Base-by-base conservation (phyloP, 2,888 invertebrate genomes). In the Drosophila koepferae region DNA sequence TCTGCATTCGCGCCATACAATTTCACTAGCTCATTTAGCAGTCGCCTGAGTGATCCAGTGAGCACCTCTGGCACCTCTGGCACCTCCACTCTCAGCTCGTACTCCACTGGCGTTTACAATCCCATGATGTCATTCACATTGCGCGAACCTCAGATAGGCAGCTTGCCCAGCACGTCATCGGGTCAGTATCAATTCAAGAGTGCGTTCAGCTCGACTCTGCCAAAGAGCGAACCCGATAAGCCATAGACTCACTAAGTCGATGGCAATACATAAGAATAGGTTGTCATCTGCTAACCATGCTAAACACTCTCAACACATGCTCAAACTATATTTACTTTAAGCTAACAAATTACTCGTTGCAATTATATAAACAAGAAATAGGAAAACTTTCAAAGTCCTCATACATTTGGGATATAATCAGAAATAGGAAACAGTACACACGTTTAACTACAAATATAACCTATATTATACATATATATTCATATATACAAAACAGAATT, bases 61-160 rank as follows among this genome's bases (percentile, higher is more conserved):
- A 36, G 65, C 63, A 77, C 51, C n/a, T 36, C 74, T 31, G 61
- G 65, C 63, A 77, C 51, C n/a, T 36, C 74, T 31, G 61, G 44
- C 60, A 56, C 62, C 5, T 54, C 77, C 28, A 79, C 53, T 48
- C 74, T 68, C 34, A 75, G 63, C 34, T 68, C 85, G 43, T 82
- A 82, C 46, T 73, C 90, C 54, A 83, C 86, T 12, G 90, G 90
- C 43, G 89, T 84, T 5, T 90, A 86, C 65, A 91, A 86, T 79
- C 90, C 92, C 51, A 81, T 91, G 71, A 82, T 90, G 80, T 81
- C 90, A 36, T 82, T 82, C 49, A 91, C 90, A 36, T 69, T 90
- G 64, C 80, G 83, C 61, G 90, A 89, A 58, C 87, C 91, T 5
- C 58, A 84, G n/a, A 40, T 63, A 28, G 48, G 56, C 63, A 61